Evolutionary conservation across 2,113 vertebrate genomes (phyloP).

Genomic region (Caranx ignobilis): DNA sequence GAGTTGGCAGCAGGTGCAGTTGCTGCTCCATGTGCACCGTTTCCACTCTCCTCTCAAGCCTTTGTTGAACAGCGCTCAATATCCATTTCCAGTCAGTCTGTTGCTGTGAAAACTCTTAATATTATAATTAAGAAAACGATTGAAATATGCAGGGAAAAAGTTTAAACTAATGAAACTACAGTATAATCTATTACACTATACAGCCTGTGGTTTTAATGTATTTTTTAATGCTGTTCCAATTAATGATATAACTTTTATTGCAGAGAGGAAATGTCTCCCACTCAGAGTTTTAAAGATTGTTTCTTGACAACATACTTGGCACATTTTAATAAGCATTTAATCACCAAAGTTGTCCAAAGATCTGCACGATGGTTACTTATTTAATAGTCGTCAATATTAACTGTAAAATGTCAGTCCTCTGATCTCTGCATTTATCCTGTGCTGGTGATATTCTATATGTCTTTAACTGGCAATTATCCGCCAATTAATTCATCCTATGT

Average conservation of each 20-base stretch:
- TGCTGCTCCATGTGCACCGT: background rate
- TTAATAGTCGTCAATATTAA: too few relatives aligned
- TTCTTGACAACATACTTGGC: background rate
- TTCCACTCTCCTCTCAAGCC: background rate
- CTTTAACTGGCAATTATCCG: too few relatives aligned
- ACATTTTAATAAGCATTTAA: background rate
- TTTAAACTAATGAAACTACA: background rate
- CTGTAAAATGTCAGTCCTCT: background rate
- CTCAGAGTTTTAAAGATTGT: background rate
- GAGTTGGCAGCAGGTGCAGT: conserved; percentile 5
- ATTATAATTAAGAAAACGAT: background rate
- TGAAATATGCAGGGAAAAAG: background rate
- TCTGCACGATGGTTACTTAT: too few relatives aligned
- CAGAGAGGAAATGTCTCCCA: background rate
- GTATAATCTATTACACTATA: background rate
- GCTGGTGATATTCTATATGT: background rate
- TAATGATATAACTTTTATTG: background rate
- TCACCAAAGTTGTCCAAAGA: too few relatives aligned
- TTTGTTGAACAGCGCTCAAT: background rate
- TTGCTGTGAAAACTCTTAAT: background rate
- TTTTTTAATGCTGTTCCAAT: background rate
- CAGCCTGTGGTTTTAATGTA: background rate
- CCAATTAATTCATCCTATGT: too few relatives aligned
- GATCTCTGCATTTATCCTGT: background rate
- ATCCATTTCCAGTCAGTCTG: background rate